phyloP scores from a whole-genome alignment of 2,113 vertebrate species.

The Eulacestoma nigropectus region DNA sequence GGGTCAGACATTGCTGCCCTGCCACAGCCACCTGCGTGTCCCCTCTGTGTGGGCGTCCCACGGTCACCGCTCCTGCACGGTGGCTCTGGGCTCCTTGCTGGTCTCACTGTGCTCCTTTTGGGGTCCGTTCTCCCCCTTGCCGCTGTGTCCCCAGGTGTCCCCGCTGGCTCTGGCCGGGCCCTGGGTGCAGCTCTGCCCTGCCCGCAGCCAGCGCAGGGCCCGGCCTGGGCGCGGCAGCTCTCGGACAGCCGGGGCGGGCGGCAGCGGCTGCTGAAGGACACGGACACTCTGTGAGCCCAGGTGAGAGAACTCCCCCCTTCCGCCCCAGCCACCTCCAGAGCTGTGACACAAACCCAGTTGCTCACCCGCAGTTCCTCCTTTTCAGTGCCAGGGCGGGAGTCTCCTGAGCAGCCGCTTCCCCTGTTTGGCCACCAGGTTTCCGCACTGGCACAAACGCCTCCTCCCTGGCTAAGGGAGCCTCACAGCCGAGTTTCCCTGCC shows the following conservation, averaged over 20 bases:
- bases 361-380: not conserved
- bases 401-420: not conserved
- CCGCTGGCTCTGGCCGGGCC: not conserved
- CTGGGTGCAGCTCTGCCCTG: not conserved
- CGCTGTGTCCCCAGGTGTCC: not conserved
- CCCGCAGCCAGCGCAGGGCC: accelerated
- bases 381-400: not conserved
- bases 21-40: accelerated
- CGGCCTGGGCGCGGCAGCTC: accelerated
- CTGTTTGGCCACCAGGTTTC: not conserved
- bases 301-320: not conserved
- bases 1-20: not conserved
- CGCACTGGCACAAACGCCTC: not conserved
- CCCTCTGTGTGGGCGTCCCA: not conserved
- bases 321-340: not conserved
- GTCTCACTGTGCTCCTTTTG: not conserved
- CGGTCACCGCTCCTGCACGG: accelerated
- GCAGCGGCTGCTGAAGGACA: not conserved
- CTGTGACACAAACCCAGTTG: not conserved
- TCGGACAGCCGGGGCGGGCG: not conserved
- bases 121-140: accelerated
- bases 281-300: not conserved
- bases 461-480: not conserved
- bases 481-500: not conserved
- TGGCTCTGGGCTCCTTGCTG: not conserved